Percentiles rank a stretch among this genome's conserved stretches.
phyloP scores from a whole-genome alignment of 1,140 invertebrate species.

The Philopotamus ludificatus region DNA sequence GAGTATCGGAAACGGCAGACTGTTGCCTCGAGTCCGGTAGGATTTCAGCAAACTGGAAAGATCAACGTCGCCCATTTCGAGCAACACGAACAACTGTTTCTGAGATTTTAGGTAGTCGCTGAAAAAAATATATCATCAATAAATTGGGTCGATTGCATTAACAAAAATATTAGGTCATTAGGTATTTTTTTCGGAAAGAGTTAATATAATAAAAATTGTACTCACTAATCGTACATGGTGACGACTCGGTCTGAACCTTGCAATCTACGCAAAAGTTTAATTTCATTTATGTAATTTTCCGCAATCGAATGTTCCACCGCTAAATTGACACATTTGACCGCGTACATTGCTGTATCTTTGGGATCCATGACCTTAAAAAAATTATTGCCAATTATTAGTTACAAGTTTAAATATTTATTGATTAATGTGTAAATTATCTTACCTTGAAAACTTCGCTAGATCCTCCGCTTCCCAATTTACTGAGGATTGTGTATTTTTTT shows the following conservation, averaged over 20 bases:
- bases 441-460: conserved; percentile 57
- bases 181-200: conserved; percentile 7
- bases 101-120: conserved; percentile 59
- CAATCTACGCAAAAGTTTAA: conserved; percentile 78
- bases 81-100: conserved; percentile 76
- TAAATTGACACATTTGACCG: conserved; percentile 65
- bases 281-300: conserved; percentile 88
- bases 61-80: conserved; percentile 93
- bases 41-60: conserved; percentile 74
- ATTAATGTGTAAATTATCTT: conserved; percentile 26
- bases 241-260: conserved; percentile 83
- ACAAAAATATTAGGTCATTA: not conserved
- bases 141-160: too few relatives aligned
- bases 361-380: conserved; percentile 50
- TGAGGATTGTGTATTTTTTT: conserved; percentile 53
- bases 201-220: conserved; percentile 44
- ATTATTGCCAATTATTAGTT: not conserved
- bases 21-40: conserved; percentile 57
- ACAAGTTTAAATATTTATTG: not conserved
- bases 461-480: conserved; percentile 52
- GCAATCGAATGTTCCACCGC: conserved; percentile 68
- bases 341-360: conserved; percentile 50
- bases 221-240: conserved; percentile 86
- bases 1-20: conserved; percentile 69
- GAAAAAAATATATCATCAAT: conserved; percentile 38